phyloP scores from a whole-genome alignment of 2,888 invertebrate species.

The Ypsolopha scabrella region DNA sequence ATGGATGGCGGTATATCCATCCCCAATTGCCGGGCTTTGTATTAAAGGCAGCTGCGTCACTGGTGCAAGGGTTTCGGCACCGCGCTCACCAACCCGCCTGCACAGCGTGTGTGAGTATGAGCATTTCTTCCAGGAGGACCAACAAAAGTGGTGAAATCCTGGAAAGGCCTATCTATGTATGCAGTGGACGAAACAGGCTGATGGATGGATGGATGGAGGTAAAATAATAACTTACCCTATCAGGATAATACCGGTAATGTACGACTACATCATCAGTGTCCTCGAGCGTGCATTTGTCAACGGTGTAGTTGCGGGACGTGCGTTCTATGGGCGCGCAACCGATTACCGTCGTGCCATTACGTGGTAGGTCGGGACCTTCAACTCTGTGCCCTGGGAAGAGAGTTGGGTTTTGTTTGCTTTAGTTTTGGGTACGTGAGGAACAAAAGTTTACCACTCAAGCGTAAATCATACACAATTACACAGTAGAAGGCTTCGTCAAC shows the following conservation, averaged over 20 bases:
- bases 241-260: constrained; percentile 57
- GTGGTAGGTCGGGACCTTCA: constrained; percentile 51
- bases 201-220: no score
- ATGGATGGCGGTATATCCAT: no score
- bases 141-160: no score
- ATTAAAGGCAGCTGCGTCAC: no score
- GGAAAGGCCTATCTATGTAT: no score
- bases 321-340: constrained; percentile 50
- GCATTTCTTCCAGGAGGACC: no score
- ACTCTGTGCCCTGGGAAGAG: constrained; percentile 36
- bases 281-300: constrained; percentile 40
- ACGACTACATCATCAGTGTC: constrained; percentile 57
- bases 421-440: neutral
- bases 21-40: no score
- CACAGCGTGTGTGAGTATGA: no score
- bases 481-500: neutral
- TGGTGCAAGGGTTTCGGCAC: no score
- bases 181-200: no score
- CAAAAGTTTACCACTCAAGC: neutral
- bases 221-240: constrained; percentile 29
- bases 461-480: no score
- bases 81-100: no score
- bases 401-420: neutral
- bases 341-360: constrained; percentile 43
- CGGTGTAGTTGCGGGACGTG: constrained; percentile 52